phyloP scores from a whole-genome alignment of 2,113 vertebrate species.

The Proterorhinus semilunaris region DNA sequence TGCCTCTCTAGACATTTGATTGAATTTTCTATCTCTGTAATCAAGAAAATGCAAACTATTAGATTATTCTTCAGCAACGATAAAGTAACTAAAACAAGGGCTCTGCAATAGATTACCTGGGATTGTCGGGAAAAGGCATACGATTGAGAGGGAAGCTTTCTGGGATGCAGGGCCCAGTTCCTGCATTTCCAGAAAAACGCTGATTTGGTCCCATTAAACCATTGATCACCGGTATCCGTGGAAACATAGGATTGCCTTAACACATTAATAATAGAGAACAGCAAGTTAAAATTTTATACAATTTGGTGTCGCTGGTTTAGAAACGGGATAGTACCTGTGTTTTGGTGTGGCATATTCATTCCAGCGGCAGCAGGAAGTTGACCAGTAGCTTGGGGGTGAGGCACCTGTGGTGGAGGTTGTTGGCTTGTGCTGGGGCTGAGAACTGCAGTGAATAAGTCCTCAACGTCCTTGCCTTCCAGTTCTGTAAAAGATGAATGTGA shows the following conservation, averaged over 20 bases:
- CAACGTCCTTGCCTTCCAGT: slow-evolving; percentile 95
- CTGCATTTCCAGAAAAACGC: slow-evolving; percentile 83
- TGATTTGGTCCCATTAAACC: slow-evolving; percentile 87
- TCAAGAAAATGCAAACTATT: slow-evolving; percentile 8
- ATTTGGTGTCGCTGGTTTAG: not conserved
- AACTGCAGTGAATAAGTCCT: slow-evolving; percentile 95
- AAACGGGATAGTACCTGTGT: slow-evolving; percentile 73
- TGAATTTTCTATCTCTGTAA: slow-evolving; percentile 90
- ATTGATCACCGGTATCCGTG: slow-evolving; percentile 90
- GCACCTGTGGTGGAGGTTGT: slow-evolving; percentile 77
- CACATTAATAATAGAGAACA: not conserved
- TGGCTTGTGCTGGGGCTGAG: slow-evolving; percentile 87
- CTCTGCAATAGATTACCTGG: slow-evolving; percentile 59
- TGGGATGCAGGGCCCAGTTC: slow-evolving; percentile 77
- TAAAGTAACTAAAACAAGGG: not conserved
- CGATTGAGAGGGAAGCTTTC: slow-evolving; percentile 84
- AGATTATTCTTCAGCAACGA: not conserved
- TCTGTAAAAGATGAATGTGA: slow-evolving; percentile 70
- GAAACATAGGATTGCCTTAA: slow-evolving; percentile 77
- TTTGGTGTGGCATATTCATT: slow-evolving; percentile 79
- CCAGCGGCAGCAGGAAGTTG: slow-evolving; percentile 64
- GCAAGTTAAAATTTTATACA: not conserved
- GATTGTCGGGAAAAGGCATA: slow-evolving; percentile 83
- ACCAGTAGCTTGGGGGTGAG: slow-evolving; percentile 79
- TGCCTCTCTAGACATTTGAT: slow-evolving; percentile 81